Evolutionary conservation across 2,113 vertebrate genomes (phyloP).

Genomic region (Cavia porcellus): DNA sequence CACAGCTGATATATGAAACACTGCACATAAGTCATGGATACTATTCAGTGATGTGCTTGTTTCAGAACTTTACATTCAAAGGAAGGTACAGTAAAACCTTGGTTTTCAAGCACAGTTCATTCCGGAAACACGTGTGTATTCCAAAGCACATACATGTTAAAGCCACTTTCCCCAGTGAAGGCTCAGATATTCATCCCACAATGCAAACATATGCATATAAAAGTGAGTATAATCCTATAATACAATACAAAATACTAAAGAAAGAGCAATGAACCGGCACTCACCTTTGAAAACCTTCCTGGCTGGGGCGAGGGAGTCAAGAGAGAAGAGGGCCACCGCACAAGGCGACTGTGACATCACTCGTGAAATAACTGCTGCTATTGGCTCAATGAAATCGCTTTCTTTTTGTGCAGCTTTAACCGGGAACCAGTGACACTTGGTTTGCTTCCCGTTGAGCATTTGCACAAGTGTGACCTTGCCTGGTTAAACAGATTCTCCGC

Average conservation of each 20-base stretch:
- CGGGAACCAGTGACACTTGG: neutral
- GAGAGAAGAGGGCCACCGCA: neutral
- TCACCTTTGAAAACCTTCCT: neutral
- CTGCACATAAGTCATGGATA: neutral
- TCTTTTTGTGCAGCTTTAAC: neutral
- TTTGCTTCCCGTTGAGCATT: neutral
- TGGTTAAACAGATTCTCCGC: too few relatives aligned
- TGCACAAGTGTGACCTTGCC: too few relatives aligned
- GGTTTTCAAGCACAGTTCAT: neutral
- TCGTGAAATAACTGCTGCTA: neutral
- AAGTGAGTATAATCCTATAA: neutral
- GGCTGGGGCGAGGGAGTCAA: neutral
- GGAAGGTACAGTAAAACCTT: neutral
- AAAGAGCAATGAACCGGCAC: neutral
- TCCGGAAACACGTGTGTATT: neutral
- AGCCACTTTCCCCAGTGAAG: neutral
- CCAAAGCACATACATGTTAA: neutral
- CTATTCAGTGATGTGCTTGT: neutral
- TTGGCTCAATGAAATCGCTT: neutral
- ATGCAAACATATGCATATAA: neutral
- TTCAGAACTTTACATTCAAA: neutral
- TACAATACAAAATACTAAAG: neutral
- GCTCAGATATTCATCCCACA: neutral
- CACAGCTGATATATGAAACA: neutral
- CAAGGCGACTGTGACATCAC: neutral